Evolutionary conservation across 2,888 invertebrate species (phyloP).

Genomic region (Leptopilina syphax): DNA sequence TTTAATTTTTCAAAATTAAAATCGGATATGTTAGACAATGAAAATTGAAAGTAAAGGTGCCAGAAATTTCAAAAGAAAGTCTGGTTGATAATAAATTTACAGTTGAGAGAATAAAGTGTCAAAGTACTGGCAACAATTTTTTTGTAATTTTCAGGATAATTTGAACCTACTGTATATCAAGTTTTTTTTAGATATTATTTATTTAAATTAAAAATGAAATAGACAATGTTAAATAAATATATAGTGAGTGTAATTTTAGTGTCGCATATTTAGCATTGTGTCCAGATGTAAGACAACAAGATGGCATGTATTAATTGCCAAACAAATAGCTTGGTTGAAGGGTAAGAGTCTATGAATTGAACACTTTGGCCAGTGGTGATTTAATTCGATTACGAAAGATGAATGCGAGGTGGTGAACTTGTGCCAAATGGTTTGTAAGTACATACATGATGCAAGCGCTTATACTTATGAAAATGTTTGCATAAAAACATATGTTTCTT

Average conservation of each 20-base stretch:
- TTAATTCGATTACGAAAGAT: slow-evolving; percentile 10
- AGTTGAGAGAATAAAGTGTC: too few relatives aligned
- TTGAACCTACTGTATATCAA: neutral
- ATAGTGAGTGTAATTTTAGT: neutral
- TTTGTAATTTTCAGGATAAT: too few relatives aligned
- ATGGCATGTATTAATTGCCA: slow-evolving; percentile 15
- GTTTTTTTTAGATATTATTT: neutral
- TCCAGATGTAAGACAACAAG: slow-evolving; percentile 15
- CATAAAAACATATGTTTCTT: neutral
- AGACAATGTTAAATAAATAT: neutral
- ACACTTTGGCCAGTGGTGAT: neutral
- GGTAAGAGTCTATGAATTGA: slow-evolving; percentile 29
- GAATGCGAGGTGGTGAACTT: neutral
- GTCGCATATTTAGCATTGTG: slow-evolving; percentile 12
- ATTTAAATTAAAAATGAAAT: neutral
- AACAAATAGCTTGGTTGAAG: slow-evolving; percentile 22
- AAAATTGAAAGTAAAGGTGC: too few relatives aligned
- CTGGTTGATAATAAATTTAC: too few relatives aligned
- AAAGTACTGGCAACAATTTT: too few relatives aligned
- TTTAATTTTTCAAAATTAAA: too few relatives aligned
- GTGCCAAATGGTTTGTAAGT: slow-evolving; percentile 25
- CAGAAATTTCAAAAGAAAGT: too few relatives aligned
- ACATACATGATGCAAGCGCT: neutral
- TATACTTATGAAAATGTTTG: slow-evolving; percentile 1
- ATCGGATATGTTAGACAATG: too few relatives aligned